Evolutionary conservation across 2,888 invertebrate species (phyloP).

Genomic region (Leptopilina drosophilae): DNA sequence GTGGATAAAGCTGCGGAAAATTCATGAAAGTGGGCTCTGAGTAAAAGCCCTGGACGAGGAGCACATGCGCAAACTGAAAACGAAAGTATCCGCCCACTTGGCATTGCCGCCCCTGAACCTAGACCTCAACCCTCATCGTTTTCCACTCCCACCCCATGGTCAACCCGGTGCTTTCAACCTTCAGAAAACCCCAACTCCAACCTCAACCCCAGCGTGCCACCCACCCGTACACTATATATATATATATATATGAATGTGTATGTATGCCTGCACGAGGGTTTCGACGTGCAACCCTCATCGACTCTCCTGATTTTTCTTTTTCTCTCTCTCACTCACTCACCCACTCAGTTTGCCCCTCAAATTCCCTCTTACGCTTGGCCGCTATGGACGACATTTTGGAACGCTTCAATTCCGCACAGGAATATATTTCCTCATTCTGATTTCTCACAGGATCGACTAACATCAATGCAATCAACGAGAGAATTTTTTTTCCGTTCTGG

Average conservation of each 20-base stretch:
- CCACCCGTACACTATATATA: neutral
- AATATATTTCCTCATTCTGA: neutral
- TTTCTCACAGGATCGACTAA: neutral
- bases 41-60: constrained; percentile 46
- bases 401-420: neutral
- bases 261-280: constrained; percentile 18
- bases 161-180: constrained; percentile 75
- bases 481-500: neutral
- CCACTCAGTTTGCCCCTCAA: neutral
- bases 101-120: constrained; percentile 70
- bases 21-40: constrained; percentile 34
- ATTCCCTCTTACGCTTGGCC: constrained; percentile 17
- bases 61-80: constrained; percentile 73
- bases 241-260: too few relatives aligned
- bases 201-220: constrained; percentile 45
- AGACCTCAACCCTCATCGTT: constrained; percentile 74
- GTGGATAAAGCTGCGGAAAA: constrained; percentile 31
- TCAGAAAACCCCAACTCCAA: constrained; percentile 61
- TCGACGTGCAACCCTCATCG: constrained; percentile 28
- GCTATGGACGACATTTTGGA: constrained; percentile 31
- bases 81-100: constrained; percentile 75
- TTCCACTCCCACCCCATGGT: constrained; percentile 64
- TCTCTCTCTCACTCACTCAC: neutral
- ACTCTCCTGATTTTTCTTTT: constrained; percentile 44
- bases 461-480: neutral